A percentile compares a stretch with the other conserved stretches of the same genome.
phyloP scores from a whole-genome alignment of 1,140 invertebrate genomes.

The Hypothenemus hampei region DNA sequence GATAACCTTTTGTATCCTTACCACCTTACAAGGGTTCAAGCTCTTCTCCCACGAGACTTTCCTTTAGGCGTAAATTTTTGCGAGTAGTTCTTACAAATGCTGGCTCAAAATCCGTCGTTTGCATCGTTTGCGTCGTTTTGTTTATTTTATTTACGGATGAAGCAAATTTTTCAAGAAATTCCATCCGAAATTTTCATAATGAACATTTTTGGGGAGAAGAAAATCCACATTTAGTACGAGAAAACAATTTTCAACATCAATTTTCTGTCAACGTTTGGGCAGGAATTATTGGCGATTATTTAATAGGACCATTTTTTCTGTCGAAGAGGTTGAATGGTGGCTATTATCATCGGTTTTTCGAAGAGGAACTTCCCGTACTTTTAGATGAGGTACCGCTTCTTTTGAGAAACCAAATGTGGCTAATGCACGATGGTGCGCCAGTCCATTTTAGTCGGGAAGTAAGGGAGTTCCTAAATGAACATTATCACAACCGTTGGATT shows the following conservation, averaged over 20 bases:
- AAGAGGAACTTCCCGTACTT: background rate
- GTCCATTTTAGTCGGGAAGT: background rate
- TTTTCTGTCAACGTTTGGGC: background rate
- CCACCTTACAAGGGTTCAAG: too few species aligned
- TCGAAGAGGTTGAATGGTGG: background rate
- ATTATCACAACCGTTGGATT: background rate
- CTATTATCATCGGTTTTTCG: background rate
- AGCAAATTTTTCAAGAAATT: too few species aligned
- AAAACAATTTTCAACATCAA: background rate
- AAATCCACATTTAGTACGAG: background rate
- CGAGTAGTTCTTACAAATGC: too few species aligned
- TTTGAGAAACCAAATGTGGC: background rate
- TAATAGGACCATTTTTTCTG: conserved; percentile 5
- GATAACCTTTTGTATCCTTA: too few species aligned
- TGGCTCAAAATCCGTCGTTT: too few species aligned
- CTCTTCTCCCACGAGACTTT: too few species aligned
- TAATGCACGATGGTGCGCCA: background rate
- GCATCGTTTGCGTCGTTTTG: too few species aligned
- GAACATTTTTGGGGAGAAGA: background rate
- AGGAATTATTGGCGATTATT: too few species aligned
- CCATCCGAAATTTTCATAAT: conserved; percentile 1
- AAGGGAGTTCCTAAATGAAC: background rate
- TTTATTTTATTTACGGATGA: too few species aligned
- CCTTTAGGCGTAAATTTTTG: too few species aligned
- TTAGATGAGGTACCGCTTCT: background rate